Conservation (phyloP, 2,113 vertebrate genomes). For the Plotosus lineatus region DNA sequence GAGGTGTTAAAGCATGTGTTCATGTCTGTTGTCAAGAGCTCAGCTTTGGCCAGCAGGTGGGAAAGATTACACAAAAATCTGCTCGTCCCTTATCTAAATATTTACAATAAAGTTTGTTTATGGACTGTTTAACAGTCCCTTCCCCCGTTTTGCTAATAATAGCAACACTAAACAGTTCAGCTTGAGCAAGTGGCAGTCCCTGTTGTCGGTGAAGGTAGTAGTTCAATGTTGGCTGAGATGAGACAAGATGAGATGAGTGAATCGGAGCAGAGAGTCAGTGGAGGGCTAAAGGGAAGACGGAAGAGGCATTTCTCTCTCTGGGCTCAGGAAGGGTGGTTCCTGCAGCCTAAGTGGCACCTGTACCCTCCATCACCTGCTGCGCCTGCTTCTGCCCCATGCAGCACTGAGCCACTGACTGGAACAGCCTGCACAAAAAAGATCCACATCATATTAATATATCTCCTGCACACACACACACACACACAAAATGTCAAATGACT, state of each 20-base stretch:
- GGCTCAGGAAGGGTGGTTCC: slow-evolving; percentile 59
- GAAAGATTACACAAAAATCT: slow-evolving; percentile 70
- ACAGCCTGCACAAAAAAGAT: slow-evolving; percentile 77
- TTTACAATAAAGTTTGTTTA: slow-evolving; percentile 94
- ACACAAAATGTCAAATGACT: slow-evolving; percentile 44
- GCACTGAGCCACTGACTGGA: slow-evolving; percentile 98
- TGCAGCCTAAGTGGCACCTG: slow-evolving; percentile 88
- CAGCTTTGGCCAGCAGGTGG: slow-evolving; percentile 39
- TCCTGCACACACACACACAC: neutral
- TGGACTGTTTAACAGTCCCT: slow-evolving; percentile 91
- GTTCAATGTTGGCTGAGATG: slow-evolving; percentile 77
- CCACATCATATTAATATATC: neutral
- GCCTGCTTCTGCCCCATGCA: slow-evolving; percentile 99
- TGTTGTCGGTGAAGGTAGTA: slow-evolving; percentile 56
- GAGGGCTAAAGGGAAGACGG: slow-evolving; percentile 51
- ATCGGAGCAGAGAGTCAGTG: slow-evolving; percentile 52
- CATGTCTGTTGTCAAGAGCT: slow-evolving; percentile 51
- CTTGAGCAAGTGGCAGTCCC: slow-evolving; percentile 56
- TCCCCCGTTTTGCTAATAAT: slow-evolving; percentile 15
- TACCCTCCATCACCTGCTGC: slow-evolving; percentile 99
- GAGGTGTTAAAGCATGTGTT: slow-evolving; percentile 52
- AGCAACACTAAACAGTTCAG: slow-evolving; percentile 43
- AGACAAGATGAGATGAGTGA: slow-evolving; percentile 50
- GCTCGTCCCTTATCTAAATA: slow-evolving; percentile 83
- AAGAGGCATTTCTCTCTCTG: slow-evolving; percentile 57